Evolutionary conservation across 2,888 invertebrate species (phyloP).

Genomic region (Pseudococcus longispinus): DNA sequence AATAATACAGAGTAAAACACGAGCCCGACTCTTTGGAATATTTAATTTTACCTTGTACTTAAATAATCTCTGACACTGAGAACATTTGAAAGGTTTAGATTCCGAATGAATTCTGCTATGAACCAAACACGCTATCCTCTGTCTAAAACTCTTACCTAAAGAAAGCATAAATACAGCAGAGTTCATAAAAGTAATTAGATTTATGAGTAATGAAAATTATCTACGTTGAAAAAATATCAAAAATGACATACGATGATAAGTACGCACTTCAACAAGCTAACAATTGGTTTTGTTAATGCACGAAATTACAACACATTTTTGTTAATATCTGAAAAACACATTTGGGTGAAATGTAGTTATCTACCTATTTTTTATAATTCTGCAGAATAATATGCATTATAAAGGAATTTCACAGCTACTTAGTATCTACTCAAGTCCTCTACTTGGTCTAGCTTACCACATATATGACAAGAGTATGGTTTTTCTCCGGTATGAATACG

Average conservation of each 20-base stretch:
- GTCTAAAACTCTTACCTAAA: conserved; percentile 83
- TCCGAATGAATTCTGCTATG: conserved; percentile 85
- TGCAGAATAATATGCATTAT: not conserved
- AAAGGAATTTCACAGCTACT: too few relatives aligned
- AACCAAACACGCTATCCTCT: conserved; percentile 83
- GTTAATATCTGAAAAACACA: not conserved
- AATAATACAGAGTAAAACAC: too few relatives aligned
- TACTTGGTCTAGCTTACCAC: conserved; percentile 70
- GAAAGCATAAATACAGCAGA: not conserved
- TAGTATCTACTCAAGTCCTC: too few relatives aligned
- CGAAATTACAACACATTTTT: not conserved
- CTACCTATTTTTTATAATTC: not conserved
- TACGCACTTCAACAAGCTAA: not conserved
- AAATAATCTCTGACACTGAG: conserved; percentile 80
- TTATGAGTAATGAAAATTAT: not conserved
- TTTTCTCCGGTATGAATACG: conserved; percentile 80
- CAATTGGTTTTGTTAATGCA: not conserved
- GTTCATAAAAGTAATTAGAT: not conserved
- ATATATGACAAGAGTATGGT: conserved; percentile 85
- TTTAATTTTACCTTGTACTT: conserved; percentile 76
- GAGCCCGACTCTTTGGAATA: too few relatives aligned
- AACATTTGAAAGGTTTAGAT: conserved; percentile 85
- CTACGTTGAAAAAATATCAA: not conserved
- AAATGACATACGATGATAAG: not conserved
- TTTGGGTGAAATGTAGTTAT: not conserved